Percentiles rank a stretch among this genome's conserved stretches.
Conservation (phyloP, 2,797 vertebrate species). For the Serranus cabrilla region DNA sequence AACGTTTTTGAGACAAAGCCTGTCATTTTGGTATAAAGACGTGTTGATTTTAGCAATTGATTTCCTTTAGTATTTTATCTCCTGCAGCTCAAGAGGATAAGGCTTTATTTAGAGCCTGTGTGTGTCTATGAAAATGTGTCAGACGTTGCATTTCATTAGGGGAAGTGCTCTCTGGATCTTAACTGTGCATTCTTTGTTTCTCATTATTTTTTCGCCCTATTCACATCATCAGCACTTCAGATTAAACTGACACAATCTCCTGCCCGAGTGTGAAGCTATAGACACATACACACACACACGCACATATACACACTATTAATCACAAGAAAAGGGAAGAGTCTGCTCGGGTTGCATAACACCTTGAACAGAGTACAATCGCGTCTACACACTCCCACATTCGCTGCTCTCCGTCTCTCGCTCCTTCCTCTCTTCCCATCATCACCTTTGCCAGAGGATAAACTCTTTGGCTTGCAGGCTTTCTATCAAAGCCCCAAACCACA, state of each 20-base stretch:
- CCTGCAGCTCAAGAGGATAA: slow-evolving; percentile 3
- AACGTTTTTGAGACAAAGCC: too few relatives aligned
- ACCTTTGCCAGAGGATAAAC: slow-evolving; percentile 77
- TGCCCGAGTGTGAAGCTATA: neutral
- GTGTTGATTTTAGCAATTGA: slow-evolving; percentile 24
- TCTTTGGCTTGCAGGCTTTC: slow-evolving; percentile 63
- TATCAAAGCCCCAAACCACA: slow-evolving; percentile 60
- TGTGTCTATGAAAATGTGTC: slow-evolving; percentile 29
- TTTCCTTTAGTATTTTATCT: slow-evolving; percentile 41
- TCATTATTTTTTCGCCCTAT: slow-evolving; percentile 62
- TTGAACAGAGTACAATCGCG: slow-evolving; percentile 40
- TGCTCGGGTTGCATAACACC: slow-evolving; percentile 68
- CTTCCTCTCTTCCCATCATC: slow-evolving; percentile 55
- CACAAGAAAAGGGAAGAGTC: slow-evolving; percentile 50
- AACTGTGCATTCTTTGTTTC: slow-evolving; percentile 64
- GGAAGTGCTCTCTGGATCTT: slow-evolving; percentile 60
- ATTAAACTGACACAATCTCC: slow-evolving; percentile 74
- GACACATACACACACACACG: slow-evolving; percentile 14
- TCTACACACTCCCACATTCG: slow-evolving; percentile 48
- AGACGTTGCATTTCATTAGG: slow-evolving; percentile 69
- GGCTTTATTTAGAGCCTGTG: neutral
- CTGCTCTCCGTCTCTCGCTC: slow-evolving; percentile 19
- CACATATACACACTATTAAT: slow-evolving; percentile 46
- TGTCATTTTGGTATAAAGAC: too few relatives aligned
- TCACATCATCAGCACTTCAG: slow-evolving; percentile 69